phyloP scores from a whole-genome alignment of 2,797 vertebrate species.

The Sebastes reedi region DNA sequence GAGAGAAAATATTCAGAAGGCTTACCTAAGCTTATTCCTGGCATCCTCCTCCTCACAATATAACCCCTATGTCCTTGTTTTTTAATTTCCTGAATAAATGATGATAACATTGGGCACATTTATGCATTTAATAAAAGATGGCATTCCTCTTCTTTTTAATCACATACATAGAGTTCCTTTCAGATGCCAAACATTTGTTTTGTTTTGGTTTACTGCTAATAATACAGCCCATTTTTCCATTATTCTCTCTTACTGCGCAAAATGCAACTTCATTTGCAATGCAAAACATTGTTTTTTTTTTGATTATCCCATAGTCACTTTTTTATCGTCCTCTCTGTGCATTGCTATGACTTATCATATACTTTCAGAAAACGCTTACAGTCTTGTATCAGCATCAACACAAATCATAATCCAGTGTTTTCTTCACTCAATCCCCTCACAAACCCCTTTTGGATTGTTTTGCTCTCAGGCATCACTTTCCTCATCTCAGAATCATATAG shows the following conservation, averaged over 20 bases:
- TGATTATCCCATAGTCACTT: background rate
- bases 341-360: slow-evolving; percentile 1
- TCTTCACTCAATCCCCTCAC: background rate
- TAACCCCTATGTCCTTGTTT: slow-evolving; percentile 22
- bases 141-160: background rate
- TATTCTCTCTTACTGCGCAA: background rate
- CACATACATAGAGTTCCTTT: background rate
- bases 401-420: slow-evolving; percentile 6
- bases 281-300: slow-evolving; percentile 3
- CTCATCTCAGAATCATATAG: background rate
- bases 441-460: background rate
- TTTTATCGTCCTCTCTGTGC: background rate
- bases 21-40: slow-evolving; percentile 37
- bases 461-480: background rate
- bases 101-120: background rate
- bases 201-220: background rate
- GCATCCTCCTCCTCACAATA: slow-evolving; percentile 3
- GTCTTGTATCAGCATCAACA: background rate
- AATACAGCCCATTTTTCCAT: background rate
- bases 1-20: slow-evolving; percentile 4
- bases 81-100: background rate
- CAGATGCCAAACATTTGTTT: background rate
- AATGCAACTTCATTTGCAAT: slow-evolving; percentile 5
- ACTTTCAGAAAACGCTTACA: slow-evolving; percentile 3
- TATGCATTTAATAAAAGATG: background rate